Evolutionary conservation across 2,113 vertebrate genomes (phyloP).

Genomic region (Ascaphus truei): DNA sequence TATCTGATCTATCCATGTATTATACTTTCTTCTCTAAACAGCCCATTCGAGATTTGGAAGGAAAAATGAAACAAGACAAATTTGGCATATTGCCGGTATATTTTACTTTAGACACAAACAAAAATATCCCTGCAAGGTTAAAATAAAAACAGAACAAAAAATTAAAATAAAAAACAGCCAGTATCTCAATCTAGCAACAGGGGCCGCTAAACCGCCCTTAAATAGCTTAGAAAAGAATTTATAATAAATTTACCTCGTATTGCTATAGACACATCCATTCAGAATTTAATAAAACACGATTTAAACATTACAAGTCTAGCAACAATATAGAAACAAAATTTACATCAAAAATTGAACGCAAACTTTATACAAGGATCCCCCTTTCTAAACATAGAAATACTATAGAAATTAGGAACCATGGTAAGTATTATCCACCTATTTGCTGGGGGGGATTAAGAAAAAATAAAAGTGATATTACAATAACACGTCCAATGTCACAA

Average conservation of each 20-base stretch:
- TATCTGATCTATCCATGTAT: too few species aligned
- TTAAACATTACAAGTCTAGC: constrained; percentile 79
- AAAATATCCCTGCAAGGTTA: constrained; percentile 95
- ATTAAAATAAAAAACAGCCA: constrained; percentile 57
- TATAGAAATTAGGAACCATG: constrained; percentile 47
- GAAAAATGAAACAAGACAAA: neutral
- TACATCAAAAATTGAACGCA: constrained; percentile 73
- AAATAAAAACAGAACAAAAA: constrained; percentile 55
- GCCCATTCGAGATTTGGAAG: too few species aligned
- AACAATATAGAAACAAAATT: constrained; percentile 69
- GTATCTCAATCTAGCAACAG: constrained; percentile 64
- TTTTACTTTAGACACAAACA: constrained; percentile 28
- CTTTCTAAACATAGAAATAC: constrained; percentile 71
- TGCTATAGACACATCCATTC: constrained; percentile 82
- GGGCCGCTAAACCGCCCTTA: constrained; percentile 58
- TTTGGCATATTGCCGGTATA: constrained; percentile 33
- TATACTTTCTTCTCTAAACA: too few species aligned
- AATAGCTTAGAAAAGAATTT: constrained; percentile 67
- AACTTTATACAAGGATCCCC: constrained; percentile 73
- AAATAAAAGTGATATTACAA: constrained; percentile 50
- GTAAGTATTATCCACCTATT: constrained; percentile 18
- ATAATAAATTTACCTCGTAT: constrained; percentile 71
- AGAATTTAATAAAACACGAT: constrained; percentile 74
- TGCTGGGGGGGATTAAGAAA: constrained; percentile 68
- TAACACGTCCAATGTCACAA: constrained; percentile 36